phyloP scores from a whole-genome alignment of 2,113 vertebrate genomes.

The Speoplatyrhinus poulsoni region DNA sequence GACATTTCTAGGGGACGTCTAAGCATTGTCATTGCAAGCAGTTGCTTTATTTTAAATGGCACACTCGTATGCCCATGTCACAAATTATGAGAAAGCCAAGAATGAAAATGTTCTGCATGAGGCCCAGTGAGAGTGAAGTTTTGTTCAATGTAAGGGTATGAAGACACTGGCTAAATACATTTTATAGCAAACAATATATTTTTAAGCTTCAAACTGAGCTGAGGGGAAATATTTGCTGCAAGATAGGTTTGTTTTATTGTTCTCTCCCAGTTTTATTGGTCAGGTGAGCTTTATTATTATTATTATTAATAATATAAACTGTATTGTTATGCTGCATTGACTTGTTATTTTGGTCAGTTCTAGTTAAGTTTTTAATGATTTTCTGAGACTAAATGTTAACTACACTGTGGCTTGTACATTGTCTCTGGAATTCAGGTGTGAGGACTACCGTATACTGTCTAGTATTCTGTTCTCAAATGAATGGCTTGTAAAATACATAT shows the following conservation, averaged over 20 bases:
- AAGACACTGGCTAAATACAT: not conserved
- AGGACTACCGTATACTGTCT: conserved; percentile 28
- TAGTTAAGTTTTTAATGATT: conserved; percentile 55
- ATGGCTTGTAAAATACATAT: conserved; percentile 46
- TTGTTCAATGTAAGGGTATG: not conserved
- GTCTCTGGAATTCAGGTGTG: conserved; percentile 45
- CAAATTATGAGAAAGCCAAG: too few species aligned
- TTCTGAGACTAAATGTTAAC: conserved; percentile 62
- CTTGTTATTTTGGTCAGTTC: conserved; percentile 39
- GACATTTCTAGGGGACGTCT: not conserved
- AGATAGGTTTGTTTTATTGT: conserved; percentile 37
- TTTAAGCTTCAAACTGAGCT: conserved; percentile 31
- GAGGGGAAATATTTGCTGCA: conserved; percentile 45
- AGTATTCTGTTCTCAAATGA: conserved; percentile 39
- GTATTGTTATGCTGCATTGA: conserved; percentile 21
- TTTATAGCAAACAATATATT: conserved; percentile 7
- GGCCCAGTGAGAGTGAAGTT: too few species aligned
- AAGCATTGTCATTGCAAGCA: not conserved
- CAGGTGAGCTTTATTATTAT: conserved; percentile 61
- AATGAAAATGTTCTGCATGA: too few species aligned
- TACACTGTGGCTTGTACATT: conserved; percentile 6
- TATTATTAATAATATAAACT: conserved; percentile 25
- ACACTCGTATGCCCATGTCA: too few species aligned
- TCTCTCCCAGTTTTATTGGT: conserved; percentile 72
- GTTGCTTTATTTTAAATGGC: not conserved